Conservation (phyloP, 2,888 invertebrate species). For the Coremacera marginata region DNA sequence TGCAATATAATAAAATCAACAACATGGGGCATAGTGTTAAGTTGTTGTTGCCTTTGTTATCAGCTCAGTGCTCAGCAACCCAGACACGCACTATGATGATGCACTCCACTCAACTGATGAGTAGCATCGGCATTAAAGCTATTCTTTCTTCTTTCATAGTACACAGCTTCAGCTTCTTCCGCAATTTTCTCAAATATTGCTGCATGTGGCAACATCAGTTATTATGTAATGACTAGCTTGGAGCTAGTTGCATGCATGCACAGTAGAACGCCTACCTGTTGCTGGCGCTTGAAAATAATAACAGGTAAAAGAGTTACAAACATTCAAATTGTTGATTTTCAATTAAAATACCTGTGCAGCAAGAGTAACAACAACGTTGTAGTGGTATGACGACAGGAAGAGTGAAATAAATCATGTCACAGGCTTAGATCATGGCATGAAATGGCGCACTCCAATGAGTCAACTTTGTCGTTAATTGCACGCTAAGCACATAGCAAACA, state of each 20-base stretch:
- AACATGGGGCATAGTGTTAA: not conserved
- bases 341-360: constrained; percentile 30
- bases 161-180: not conserved
- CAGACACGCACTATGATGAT: too few relatives aligned
- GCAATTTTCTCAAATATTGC: not conserved
- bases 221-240: constrained; percentile 32
- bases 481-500: not conserved
- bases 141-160: not conserved
- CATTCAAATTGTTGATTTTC: constrained; percentile 37
- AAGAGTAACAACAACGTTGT: not conserved
- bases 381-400: constrained; percentile 20
- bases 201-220: not conserved
- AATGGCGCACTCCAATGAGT: not conserved
- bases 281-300: constrained; percentile 7
- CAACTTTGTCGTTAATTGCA: not conserved
- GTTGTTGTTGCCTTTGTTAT: not conserved
- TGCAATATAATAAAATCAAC: not conserved
- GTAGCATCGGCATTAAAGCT: not conserved
- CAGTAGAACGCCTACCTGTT: not conserved
- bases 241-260: not conserved
- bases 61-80: too few relatives aligned
- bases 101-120: too few relatives aligned
- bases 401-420: constrained; percentile 30
- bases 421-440: not conserved
- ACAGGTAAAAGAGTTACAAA: constrained; percentile 7